Conservation (phyloP, 1,140 invertebrate species). For the Artemia franciscana region DNA sequence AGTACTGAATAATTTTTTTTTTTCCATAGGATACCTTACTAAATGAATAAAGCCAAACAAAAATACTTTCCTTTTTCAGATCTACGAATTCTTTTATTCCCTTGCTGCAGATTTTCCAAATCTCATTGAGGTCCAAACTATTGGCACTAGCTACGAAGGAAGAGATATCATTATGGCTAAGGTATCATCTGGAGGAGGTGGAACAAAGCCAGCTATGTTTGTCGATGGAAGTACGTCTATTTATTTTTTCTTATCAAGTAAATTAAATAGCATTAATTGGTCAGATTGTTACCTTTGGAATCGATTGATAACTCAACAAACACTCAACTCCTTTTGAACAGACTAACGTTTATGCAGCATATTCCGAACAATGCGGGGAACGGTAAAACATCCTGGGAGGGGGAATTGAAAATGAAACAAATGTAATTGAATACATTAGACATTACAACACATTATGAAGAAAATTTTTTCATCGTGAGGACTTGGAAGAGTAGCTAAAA, state of each 20-base stretch:
- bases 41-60: background rate
- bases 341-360: background rate
- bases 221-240: constrained; percentile 17
- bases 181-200: constrained; percentile 13
- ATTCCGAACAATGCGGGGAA: background rate
- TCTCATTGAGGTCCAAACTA: constrained; percentile 16
- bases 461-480: no score
- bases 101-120: constrained; percentile 19
- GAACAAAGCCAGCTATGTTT: constrained; percentile 18
- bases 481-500: no score
- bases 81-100: constrained; percentile 23
- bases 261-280: background rate
- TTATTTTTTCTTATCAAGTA: background rate
- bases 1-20: background rate
- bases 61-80: constrained; percentile 18
- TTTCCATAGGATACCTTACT: background rate
- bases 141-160: constrained; percentile 22
- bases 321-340: background rate
- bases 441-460: no score
- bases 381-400: background rate
- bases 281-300: background rate
- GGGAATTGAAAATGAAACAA: background rate
- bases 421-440: no score
- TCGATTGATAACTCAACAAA: background rate
- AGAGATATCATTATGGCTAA: constrained; percentile 22